Evolutionary conservation across 2,888 invertebrate genomes (phyloP), one percentile per base, ranked within the genome.

Genomic region (Gibbula magus): DNA sequence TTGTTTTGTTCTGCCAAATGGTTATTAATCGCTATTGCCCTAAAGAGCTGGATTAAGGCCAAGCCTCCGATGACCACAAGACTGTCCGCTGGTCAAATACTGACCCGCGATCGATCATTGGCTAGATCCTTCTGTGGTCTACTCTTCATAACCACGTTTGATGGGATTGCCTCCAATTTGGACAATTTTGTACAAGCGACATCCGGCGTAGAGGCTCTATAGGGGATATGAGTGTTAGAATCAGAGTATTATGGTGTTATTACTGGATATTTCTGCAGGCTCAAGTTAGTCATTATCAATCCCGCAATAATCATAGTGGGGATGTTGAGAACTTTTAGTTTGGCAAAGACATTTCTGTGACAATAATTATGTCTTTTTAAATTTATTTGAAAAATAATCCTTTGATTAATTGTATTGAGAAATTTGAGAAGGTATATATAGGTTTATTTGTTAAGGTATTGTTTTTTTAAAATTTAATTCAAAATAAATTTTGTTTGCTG

Each of bases 121-220:
- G 61, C 61, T 29, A 10, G 29, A 61, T 25, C 18, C 61, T 29
- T 3, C 61, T 61, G 61, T n/a, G 4, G 61, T 29, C 61, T 61
- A 32, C 61, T 61, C 25, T 61, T 61, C 61, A 61, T 61, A 61
- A 61, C 61, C 25, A 32, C 61, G 61, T 16, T 29, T 61, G 61
- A 61, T 61, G 61, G 18, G 61, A 61, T 61, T 61, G 61, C 29
- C 61, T 25, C 29, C 61, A 61, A 61, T 61, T 61, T 61, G 29
- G 61, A 61, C 61, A 61, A 16, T 61, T 61, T 61, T n/a, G 61
- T 61, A 61, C 29, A 61, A 61, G 29, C 29, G 61, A 61, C 61
- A 61, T 61, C 61, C 61, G 61, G 61, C 13, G 13, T 25, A 29
- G 61, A 61, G 29, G 61, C 61, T 29, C 22, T 25, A 25, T 13